These are phyloP conservation scores for Pomatostomus ruficeps DNA, from an alignment of 2,113 vertebrate genomes.

Conservation along the genomic window DNA sequence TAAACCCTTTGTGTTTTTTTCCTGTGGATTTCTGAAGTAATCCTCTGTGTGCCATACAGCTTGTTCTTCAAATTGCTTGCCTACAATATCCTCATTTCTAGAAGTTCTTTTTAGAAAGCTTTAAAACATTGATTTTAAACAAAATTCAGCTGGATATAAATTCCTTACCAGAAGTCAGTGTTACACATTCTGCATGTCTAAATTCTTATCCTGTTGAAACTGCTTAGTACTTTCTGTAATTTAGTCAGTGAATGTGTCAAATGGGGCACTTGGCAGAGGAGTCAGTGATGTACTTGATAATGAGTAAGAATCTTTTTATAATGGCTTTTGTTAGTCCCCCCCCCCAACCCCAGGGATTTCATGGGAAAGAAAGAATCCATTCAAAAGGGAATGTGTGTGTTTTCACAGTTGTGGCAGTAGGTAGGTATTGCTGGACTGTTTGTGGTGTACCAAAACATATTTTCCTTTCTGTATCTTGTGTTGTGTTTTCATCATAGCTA, in stretches of 20 bases:
- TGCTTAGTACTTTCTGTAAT: background rate
- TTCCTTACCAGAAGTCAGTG: background rate
- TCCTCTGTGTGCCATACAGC: background rate
- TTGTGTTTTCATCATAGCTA: background rate
- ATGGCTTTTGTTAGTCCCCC: background rate
- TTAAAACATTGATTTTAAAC: background rate
- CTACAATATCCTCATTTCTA: background rate
- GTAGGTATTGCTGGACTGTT: background rate
- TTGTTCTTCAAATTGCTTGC: background rate
- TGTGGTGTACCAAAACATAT: background rate
- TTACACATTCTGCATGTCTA: background rate
- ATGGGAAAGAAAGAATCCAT: background rate
- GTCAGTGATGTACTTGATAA: background rate
- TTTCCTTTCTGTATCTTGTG: background rate
- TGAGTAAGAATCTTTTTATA: background rate
- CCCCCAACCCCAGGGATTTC: background rate
- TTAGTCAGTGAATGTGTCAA: background rate
- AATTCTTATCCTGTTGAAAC: background rate
- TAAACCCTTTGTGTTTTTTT: background rate
- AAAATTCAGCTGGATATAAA: background rate
- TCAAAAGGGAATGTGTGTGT: background rate
- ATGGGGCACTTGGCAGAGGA: background rate
- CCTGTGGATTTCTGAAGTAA: slow-evolving; percentile 8
- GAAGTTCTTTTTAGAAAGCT: background rate
- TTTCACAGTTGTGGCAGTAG: background rate